These are phyloP conservation scores for Crotalus helleri DNA, from an alignment of 2,113 vertebrate genomes.

Conservation along the genomic window DNA sequence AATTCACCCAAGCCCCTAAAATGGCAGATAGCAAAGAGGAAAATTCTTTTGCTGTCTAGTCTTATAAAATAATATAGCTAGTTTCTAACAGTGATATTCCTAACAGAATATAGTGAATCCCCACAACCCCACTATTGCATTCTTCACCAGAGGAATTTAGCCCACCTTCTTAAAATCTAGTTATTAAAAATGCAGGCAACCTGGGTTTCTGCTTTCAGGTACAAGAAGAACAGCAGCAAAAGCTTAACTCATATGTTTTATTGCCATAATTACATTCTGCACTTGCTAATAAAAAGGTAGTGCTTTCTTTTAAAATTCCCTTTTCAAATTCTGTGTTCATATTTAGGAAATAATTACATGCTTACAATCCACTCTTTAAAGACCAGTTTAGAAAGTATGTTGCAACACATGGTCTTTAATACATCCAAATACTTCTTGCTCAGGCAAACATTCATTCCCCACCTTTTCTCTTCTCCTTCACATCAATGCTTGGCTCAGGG, in stretches of 20 bases:
- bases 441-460: slow-evolving; percentile 29
- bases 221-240: slow-evolving; percentile 67
- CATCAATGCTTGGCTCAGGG: background rate
- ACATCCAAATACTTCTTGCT: slow-evolving; percentile 59
- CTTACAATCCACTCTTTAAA: slow-evolving; percentile 67
- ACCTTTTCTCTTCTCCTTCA: background rate
- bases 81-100: slow-evolving; percentile 55
- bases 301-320: slow-evolving; percentile 63
- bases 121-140: slow-evolving; percentile 24
- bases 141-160: slow-evolving; percentile 64
- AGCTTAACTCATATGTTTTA: slow-evolving; percentile 70
- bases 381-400: slow-evolving; percentile 56
- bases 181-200: slow-evolving; percentile 54
- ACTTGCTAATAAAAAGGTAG: slow-evolving; percentile 72
- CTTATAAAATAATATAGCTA: slow-evolving; percentile 66
- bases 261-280: slow-evolving; percentile 63
- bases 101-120: slow-evolving; percentile 1
- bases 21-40: slow-evolving; percentile 63
- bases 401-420: slow-evolving; percentile 53
- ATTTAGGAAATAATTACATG: slow-evolving; percentile 69
- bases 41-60: slow-evolving; percentile 68
- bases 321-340: slow-evolving; percentile 69
- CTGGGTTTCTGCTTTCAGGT: slow-evolving; percentile 59
- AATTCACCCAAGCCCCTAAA: slow-evolving; percentile 46
- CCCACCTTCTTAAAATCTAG: slow-evolving; percentile 52